Base-by-base conservation (phyloP, 2,797 vertebrate species). In the Mormyrus proboscirostris region DNA sequence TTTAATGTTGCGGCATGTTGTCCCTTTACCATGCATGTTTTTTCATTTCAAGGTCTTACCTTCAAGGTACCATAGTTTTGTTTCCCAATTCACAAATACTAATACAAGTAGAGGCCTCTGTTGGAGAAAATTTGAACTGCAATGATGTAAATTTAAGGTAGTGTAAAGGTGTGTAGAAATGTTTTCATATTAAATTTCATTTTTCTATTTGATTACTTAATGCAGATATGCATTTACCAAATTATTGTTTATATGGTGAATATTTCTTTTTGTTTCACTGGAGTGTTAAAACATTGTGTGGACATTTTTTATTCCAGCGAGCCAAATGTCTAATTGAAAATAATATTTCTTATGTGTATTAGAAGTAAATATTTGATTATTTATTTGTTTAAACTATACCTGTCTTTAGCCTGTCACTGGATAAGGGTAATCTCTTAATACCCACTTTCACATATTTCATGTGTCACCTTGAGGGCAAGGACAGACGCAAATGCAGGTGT, bases 41-140 rank as follows among this genome's bases (percentile, higher is more conserved):
- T 0, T 49, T 49, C 44, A 49, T 83, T 49, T 22, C 38, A 19
- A 6, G 25, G 29, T 79, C 44, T 19, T 19, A 19, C 4, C 16
- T 51, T 51, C 50, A 51, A 57, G 53, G 53, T 47, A 38, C 19
- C 55, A 65, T 47, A 62, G n/a, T 33, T 29, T 53, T 55, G 4
- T 29, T 53, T 33, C 50, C 22, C 6, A 12, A 12, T 53, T 53
- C 4, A 16, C 25, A 33, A 53, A 33, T 10, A 76, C 29, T 2
- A 88, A 59, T 88, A 88, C 62, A 83, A 55, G 90, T 44, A 65
- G 87, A 90, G 89, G 73, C 96, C 95, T 96, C 95, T 95, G 91
- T 94, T 96, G 96, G 95, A 92, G 93, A 92, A 86, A 51, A 79
- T 3, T 19, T 49, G 93, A 93, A 47, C 69, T 90, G 93, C 87